Evolutionary conservation across 2,888 invertebrate genomes (phyloP), one percentile per base, ranked within the genome.

Genomic region (Drosophila demipolita): DNA sequence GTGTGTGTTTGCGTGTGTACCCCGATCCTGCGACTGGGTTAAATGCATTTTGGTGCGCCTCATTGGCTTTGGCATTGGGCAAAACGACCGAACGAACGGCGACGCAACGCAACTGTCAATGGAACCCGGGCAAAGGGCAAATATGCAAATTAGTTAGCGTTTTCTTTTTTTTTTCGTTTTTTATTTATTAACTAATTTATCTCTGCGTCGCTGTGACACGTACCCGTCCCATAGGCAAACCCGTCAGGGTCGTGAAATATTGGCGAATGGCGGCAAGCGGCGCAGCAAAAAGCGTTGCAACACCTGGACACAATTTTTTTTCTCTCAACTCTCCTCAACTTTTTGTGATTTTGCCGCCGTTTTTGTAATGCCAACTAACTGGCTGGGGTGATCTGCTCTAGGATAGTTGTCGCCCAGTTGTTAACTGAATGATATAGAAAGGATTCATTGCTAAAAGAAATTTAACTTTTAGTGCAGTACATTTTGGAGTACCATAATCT

Each of bases 181-280:
- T 55, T 89, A 82, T 86, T 90, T 90, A 90, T 87, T 90, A 89
- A 82, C 87, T 90, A 87, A 87, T 87, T 87, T 87, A 87, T 87
- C 87, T 87, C 70, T 72, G 76, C 78, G 82, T 73, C 84, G 65
- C 74, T 78, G 80, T 79, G 80, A 80, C 78, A 81, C 75, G 80
- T 78, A 59, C 69, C 65, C 55, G 76, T 75, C 73, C 68, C 78
- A 72, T 54, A 80, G 72, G 83, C 74, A 65, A 57, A 57, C 71
- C 73, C 80, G 75, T 70, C 80, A 80, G 89, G 80, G 83, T 77
- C 87, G 83, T 84, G 87, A 87, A 82, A 72, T 89, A 90, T 86
- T 86, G 89, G 89, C 86, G 64, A 87, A 71, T 66, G 73, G 70
- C 60, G 63, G 52, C 33, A 20, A 33, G 36, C 54, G 9, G n/a